Evolutionary conservation across 37 sponge, comb jelly and placozoan genomes (phyloP).

Genomic region (Halisarca cf. caerulea): DNA sequence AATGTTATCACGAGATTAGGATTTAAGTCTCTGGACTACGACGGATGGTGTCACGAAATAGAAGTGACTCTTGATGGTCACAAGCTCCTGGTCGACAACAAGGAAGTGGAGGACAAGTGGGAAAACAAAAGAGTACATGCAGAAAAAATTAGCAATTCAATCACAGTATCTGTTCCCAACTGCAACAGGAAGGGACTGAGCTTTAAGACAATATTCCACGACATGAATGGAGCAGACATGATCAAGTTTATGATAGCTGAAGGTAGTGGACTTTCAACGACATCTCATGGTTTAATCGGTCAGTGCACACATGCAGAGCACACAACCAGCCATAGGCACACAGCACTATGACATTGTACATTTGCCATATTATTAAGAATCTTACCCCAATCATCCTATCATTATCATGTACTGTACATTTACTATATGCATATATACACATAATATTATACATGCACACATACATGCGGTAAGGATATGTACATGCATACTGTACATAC

Average conservation of each 20-base stretch:
- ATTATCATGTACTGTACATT: too few species aligned
- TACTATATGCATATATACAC: too few species aligned
- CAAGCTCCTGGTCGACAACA: neutral
- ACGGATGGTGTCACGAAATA: conserved; percentile 4
- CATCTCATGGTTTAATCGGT: conserved; percentile 34
- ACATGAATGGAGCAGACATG: conserved; percentile 21
- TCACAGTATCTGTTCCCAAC: conserved; percentile 12
- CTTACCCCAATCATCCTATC: too few species aligned
- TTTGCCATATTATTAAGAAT: too few species aligned
- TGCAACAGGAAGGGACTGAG: neutral
- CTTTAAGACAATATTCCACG: conserved; percentile 6
- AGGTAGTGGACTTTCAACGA: neutral
- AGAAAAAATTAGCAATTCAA: neutral
- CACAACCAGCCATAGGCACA: too few species aligned
- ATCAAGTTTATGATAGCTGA: conserved; percentile 5
- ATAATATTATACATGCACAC: too few species aligned
- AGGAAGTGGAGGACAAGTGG: neutral
- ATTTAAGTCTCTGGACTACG: neutral
- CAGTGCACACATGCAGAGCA: too few species aligned
- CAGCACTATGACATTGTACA: too few species aligned
- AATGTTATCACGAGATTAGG: conserved; percentile 26
- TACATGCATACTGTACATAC: too few species aligned
- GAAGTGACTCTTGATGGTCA: neutral
- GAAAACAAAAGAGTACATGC: neutral
- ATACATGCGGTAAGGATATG: too few species aligned